Evolutionary conservation across 2,113 vertebrate species (phyloP).

Genomic region (Ceratotherium simum): DNA sequence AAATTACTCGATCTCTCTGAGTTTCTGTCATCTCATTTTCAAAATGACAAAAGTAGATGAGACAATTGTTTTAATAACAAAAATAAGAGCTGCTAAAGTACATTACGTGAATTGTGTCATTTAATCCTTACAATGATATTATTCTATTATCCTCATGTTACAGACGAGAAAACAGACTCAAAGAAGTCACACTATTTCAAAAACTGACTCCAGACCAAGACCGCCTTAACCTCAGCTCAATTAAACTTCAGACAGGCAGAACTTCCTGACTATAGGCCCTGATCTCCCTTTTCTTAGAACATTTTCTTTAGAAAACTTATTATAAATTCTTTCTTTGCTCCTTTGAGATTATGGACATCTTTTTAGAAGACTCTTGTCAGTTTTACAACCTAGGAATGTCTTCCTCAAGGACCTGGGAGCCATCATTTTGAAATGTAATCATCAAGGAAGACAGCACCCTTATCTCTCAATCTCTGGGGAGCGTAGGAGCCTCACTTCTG

Average conservation of each 20-base stretch:
- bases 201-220: conserved; percentile 44
- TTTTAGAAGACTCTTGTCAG: background rate
- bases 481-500: background rate
- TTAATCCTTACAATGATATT: background rate
- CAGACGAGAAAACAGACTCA: background rate
- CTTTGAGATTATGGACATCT: background rate
- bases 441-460: background rate
- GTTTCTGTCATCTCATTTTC: background rate
- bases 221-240: background rate
- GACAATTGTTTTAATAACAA: background rate
- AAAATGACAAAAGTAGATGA: background rate
- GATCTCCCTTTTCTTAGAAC: background rate
- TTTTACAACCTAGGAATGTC: background rate
- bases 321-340: background rate
- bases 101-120: too few relatives aligned
- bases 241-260: background rate
- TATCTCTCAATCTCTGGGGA: background rate
- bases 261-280: background rate
- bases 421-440: background rate
- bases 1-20: background rate
- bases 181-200: background rate
- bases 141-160: background rate
- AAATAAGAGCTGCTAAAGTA: background rate
- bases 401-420: background rate
- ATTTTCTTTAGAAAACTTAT: background rate